Evolutionary conservation across 2,797 vertebrate genomes (phyloP).

Genomic region (Falco columbarius): DNA sequence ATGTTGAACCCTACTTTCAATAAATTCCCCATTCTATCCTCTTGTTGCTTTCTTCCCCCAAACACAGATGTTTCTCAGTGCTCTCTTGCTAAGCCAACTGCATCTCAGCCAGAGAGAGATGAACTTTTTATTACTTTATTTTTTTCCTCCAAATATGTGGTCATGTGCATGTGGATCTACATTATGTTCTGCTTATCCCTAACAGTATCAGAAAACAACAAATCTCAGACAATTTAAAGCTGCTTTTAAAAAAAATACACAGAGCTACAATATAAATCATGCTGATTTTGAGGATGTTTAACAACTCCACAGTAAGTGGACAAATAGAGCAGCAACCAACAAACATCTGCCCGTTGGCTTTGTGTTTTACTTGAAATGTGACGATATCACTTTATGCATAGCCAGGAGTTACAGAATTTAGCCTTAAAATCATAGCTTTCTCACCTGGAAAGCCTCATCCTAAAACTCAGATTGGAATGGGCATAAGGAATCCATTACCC

Average conservation of each 20-base stretch:
- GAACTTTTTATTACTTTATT: background rate
- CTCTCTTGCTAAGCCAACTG: background rate
- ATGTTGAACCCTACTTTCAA: background rate
- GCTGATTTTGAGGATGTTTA: background rate
- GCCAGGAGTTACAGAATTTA: background rate
- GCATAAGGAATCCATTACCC: background rate
- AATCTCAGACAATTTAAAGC: background rate
- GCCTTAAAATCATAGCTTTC: background rate
- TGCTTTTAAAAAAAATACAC: background rate
- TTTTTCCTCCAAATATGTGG: background rate
- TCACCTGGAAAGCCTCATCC: background rate
- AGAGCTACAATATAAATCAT: background rate
- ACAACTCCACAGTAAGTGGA: background rate
- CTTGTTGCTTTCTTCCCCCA: background rate
- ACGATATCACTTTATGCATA: background rate
- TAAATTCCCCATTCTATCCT: background rate
- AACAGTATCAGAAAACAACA: background rate
- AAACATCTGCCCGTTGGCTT: background rate
- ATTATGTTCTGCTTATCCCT: background rate
- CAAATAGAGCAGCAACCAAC: background rate
- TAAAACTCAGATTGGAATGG: background rate
- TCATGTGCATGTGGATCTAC: background rate
- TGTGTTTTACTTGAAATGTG: background rate
- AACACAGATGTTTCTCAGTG: constrained; percentile 9
- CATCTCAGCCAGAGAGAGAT: background rate